Base-by-base conservation (phyloP, 2,888 invertebrate species). In the Hymenopus coronatus region DNA sequence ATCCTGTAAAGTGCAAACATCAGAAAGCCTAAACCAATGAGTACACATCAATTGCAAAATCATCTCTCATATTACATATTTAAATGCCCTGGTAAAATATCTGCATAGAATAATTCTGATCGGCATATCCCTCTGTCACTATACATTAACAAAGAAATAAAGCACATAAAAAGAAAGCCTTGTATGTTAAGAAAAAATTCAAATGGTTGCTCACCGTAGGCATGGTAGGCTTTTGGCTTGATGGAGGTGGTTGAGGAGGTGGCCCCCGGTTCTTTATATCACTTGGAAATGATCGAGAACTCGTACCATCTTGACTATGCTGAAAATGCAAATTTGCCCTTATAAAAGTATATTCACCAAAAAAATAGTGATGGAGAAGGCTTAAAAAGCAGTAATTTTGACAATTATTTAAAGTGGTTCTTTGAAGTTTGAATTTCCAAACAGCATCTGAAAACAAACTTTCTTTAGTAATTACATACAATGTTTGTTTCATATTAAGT, bases 161-260 rank as follows among this genome's bases (percentile, higher is more conserved):
- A 9, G 28, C 12, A 83, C 28, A 83, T 83, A 15, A 83, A 83
- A 83, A 9, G 12, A 3, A 12, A 25, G 8, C 20, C 27, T 14
- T 6, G 14, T 12, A 82, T 7, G n/a, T 12, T 83, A 28, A 28
- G 14, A 20, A 30, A 30, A 12, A 40, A 9, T 12, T 33, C 0
- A 20, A 85, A 70, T 27, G 88, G 15, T 27, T 88, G 94, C 94
- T 94, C 92, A 96, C 96, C 94, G 95, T 94, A 91, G 95, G 94
- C 94, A 96, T 94, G 91, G 95, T 95, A 89, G 96, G 96, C 92
- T 97, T 96, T 92, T 95, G 96, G 81, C 93, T 93, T 28, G 94
- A 93, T 87, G 96, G 95, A 89, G 97, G 97, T 33, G 97, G 97
- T 91, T 96, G 96, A 20, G 98, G 98, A 54, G 98, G 98, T 54